Evolutionary conservation across 2,888 invertebrate species (phyloP), one percentile per base, ranked within the genome.

Genomic region (Drosophila mulleri): DNA sequence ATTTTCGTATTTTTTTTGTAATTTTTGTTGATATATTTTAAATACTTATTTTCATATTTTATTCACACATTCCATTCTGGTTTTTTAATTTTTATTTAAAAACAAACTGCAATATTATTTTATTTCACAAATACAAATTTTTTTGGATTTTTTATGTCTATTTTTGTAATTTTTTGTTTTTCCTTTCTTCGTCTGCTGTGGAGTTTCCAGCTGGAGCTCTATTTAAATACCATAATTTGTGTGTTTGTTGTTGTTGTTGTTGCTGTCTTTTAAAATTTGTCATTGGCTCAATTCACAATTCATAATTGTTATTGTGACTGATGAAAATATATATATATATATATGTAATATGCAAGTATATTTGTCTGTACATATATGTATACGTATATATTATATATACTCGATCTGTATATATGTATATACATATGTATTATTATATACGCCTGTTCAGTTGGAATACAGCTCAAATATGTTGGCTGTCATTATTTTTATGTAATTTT

Each of bases 21-120:
- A 83, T 88, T 83, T 72, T 59, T 79, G 68, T 85, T 89, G 78
- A 83, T 88, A 80, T 88, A 87, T 86, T 83, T 78, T 82, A 86
- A 89, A 82, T 83, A 83, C 86, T 80, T 81, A 83, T 90, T 52
- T 78, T 78, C 69, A 85, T 82, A 79, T 87, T 72, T 81, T 90
- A 88, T 88, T 88, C 87, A 88, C 90, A 82, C 82, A 76, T 82
- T 80, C 75, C 77, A 78, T 88, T 81, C 71, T 74, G 78, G 78
- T 32, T 32, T 32, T 32, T 11, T 32, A n/a, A 29, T 50, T 29
- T 32, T 32, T 52, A 35, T 52, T 53, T 53, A 86, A 90, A 91
- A 90, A 90, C 89, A 89, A 84, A 84, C 86, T 90, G 80, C 73
- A 80, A 72, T 87, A 76, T 89, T 88, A 88, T 88, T 64, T 82